Percentiles rank a stretch among this genome's conserved stretches.
Conservation (phyloP, 2,888 invertebrate species). For the Netelia virgata region DNA sequence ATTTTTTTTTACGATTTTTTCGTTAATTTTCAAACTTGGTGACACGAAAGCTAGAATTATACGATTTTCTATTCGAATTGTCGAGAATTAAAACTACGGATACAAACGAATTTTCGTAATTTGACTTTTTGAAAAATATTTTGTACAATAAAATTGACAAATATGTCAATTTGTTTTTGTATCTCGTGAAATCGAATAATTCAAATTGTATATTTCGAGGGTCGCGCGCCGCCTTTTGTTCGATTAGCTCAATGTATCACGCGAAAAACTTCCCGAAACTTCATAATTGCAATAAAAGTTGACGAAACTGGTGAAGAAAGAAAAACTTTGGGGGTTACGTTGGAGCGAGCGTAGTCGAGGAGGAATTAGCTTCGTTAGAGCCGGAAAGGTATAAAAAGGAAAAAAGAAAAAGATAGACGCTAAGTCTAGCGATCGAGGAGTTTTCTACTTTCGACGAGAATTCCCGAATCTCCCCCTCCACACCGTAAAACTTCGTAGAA, state of each 20-base stretch:
- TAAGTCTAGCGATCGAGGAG: slow-evolving; percentile 28
- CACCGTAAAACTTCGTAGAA: neutral
- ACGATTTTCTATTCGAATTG: no score
- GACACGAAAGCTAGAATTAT: no score
- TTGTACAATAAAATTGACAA: no score
- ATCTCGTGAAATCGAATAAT: no score
- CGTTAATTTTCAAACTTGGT: no score
- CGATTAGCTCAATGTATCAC: neutral
- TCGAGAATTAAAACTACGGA: no score
- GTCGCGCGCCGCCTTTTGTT: neutral
- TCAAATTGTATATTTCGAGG: no score
- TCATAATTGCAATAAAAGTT: neutral
- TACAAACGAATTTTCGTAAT: no score
- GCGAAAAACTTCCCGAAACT: neutral
- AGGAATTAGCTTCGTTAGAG: slow-evolving; percentile 47
- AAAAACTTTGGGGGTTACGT: neutral
- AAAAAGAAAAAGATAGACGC: slow-evolving; percentile 11
- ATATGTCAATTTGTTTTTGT: no score
- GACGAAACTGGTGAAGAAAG: neutral
- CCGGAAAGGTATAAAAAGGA: slow-evolving; percentile 17
- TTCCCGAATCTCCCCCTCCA: slow-evolving; percentile 3
- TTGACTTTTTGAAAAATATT: no score
- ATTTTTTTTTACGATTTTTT: no score
- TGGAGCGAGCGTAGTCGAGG: neutral
- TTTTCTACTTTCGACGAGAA: slow-evolving; percentile 27